These are phyloP conservation scores for Aphis gossypii DNA, from an alignment of 1,140 invertebrate species.

Conservation along the genomic window DNA sequence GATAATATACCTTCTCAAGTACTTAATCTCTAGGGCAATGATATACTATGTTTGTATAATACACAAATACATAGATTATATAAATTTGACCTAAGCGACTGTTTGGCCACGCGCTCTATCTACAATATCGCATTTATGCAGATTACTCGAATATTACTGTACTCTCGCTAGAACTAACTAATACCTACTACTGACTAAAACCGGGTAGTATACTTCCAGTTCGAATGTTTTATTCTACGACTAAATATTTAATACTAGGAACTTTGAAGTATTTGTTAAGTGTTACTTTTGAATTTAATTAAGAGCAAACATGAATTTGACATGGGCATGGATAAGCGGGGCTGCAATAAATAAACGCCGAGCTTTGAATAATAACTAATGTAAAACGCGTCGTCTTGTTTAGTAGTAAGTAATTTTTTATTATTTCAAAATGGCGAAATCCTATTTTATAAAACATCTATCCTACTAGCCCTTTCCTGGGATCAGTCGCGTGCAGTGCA, in stretches of 20 bases:
- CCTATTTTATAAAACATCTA: conserved; percentile 3
- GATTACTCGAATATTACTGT: neutral
- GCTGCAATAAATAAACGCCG: neutral
- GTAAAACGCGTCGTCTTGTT: neutral
- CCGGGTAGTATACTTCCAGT: neutral
- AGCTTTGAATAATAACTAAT: neutral
- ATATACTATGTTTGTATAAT: neutral
- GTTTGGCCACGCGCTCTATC: neutral
- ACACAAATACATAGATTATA: conserved; percentile 5
- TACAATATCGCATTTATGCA: neutral
- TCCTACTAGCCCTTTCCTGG: neutral
- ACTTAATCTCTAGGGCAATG: neutral
- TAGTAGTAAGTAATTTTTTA: conserved; percentile 35
- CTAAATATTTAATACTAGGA: neutral
- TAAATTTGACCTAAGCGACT: neutral
- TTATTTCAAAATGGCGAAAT: neutral
- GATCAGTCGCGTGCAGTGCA: neutral
- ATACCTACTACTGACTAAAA: neutral
- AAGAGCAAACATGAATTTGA: conserved; percentile 7
- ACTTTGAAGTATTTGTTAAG: neutral
- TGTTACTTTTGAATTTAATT: conserved; percentile 27
- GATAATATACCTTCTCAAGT: neutral
- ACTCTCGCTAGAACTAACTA: neutral
- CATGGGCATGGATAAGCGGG: neutral
- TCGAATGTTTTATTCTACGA: neutral